phyloP scores from a whole-genome alignment of 2,888 invertebrate species.

The Tenthredo livida region DNA sequence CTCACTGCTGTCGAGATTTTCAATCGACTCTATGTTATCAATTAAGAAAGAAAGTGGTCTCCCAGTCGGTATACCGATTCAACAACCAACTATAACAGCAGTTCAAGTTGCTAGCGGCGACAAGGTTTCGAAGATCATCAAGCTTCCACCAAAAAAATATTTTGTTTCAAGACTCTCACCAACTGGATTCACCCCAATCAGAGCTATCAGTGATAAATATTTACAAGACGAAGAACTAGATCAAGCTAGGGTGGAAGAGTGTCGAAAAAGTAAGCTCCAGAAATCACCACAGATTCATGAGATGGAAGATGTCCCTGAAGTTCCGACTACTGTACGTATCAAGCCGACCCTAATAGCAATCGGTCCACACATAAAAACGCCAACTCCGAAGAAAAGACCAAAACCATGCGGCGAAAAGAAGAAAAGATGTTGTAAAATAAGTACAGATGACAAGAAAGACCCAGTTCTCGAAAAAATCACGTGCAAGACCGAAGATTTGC shows the following conservation, averaged over 20 bases:
- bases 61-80: constrained; percentile 38
- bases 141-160: constrained; percentile 70
- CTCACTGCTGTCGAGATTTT: constrained; percentile 74
- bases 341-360: constrained; percentile 69
- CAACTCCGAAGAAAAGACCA: constrained; percentile 59
- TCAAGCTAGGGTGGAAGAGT: constrained; percentile 58
- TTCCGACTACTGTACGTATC: constrained; percentile 61
- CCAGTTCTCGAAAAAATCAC: constrained; percentile 63
- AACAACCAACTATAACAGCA: constrained; percentile 55
- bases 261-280: constrained; percentile 44
- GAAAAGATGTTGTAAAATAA: constrained; percentile 62
- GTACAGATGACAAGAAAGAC: constrained; percentile 61
- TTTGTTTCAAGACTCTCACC: constrained; percentile 69
- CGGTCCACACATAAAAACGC: constrained; percentile 72
- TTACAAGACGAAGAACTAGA: constrained; percentile 64
- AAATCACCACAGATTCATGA: constrained; percentile 33
- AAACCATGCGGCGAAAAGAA: constrained; percentile 63
- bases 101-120: constrained; percentile 46
- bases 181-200: constrained; percentile 69
- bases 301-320: constrained; percentile 60
- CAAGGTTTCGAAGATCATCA: constrained; percentile 68
- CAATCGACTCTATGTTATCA: constrained; percentile 72
- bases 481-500: constrained; percentile 68
- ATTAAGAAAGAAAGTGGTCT: constrained; percentile 66
- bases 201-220: constrained; percentile 72